A percentile compares a stretch with the other conserved stretches of the same genome.
These are phyloP conservation scores for Monopis laevigella DNA, from an alignment of 2,888 invertebrate species.

Conservation along the genomic window DNA sequence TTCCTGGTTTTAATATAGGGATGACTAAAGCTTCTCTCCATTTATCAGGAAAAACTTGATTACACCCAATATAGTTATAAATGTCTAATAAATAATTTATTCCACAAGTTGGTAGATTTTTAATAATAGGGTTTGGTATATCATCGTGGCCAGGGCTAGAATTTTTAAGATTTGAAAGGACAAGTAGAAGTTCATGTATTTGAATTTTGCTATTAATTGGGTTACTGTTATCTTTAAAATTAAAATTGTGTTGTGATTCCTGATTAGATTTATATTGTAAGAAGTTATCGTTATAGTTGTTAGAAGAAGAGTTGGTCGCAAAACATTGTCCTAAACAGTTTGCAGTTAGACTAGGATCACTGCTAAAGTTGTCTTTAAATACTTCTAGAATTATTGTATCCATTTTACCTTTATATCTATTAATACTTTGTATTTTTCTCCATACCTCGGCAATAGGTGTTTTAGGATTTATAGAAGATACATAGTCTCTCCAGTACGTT, in stretches of 20 bases:
- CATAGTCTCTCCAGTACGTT: constrained; percentile 13
- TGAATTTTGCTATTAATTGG: not conserved
- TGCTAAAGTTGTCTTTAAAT: not conserved
- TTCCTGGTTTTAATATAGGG: constrained; percentile 19
- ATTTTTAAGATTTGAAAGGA: constrained; percentile 12
- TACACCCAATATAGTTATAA: constrained; percentile 5
- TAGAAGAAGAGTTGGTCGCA: constrained; percentile 15
- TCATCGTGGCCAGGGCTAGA: constrained; percentile 18
- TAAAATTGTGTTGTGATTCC: not conserved
- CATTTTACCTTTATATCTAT: not conserved
- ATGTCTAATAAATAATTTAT: constrained; percentile 13
- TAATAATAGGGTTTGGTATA: constrained; percentile 17
- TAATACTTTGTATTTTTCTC: constrained; percentile 13
- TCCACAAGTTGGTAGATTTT: constrained; percentile 15
- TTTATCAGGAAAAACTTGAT: constrained; percentile 17
- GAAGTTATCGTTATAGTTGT: constrained; percentile 15
- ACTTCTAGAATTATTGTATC: not conserved
- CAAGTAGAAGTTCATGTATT: constrained; percentile 14
- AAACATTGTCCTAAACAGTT: constrained; percentile 14
- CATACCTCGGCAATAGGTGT: constrained; percentile 13
- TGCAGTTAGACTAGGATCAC: not conserved
- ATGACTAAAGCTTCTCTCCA: constrained; percentile 19
- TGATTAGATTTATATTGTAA: constrained; percentile 1
- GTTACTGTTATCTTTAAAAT: not conserved
- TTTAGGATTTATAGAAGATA: constrained; percentile 14